Evolutionary conservation across 2,888 invertebrate genomes (phyloP).

Genomic region (Heliconius cydno): DNA sequence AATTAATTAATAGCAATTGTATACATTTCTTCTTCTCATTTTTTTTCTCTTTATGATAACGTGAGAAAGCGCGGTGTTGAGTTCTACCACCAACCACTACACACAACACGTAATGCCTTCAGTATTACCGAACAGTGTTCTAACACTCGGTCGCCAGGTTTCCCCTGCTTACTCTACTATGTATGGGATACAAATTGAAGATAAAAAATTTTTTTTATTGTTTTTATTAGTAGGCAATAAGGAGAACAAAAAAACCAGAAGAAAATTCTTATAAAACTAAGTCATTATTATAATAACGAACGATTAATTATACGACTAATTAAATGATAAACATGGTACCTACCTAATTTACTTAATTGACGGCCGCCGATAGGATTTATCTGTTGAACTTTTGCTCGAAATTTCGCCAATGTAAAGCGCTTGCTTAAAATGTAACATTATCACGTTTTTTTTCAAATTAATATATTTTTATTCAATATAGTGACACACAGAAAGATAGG

Average conservation of each 20-base stretch:
- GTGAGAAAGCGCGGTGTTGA: too few species aligned
- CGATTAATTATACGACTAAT: conserved; percentile 20
- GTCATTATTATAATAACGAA: not conserved
- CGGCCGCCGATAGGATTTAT: conserved; percentile 29
- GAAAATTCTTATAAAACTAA: conserved; percentile 8
- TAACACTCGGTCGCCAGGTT: too few species aligned
- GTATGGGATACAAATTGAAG: too few species aligned
- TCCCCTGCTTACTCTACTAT: too few species aligned
- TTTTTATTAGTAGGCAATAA: not conserved
- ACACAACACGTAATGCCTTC: too few species aligned
- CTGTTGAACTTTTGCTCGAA: conserved; percentile 31
- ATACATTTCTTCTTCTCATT: too few species aligned
- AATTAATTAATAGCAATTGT: too few species aligned
- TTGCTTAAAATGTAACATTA: too few species aligned
- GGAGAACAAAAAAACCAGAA: not conserved
- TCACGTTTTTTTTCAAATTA: not conserved
- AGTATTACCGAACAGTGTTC: too few species aligned
- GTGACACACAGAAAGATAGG: not conserved
- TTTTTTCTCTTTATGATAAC: too few species aligned
- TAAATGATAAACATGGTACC: conserved; percentile 38
- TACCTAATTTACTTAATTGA: conserved; percentile 40
- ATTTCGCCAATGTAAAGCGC: conserved; percentile 4
- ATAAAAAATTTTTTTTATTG: too few species aligned
- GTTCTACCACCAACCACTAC: too few species aligned
- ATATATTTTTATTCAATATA: not conserved